A percentile compares a stretch with the other conserved stretches of the same genome.
phyloP scores from a whole-genome alignment of 2,797 vertebrate species.

The Pteropus rufus region DNA sequence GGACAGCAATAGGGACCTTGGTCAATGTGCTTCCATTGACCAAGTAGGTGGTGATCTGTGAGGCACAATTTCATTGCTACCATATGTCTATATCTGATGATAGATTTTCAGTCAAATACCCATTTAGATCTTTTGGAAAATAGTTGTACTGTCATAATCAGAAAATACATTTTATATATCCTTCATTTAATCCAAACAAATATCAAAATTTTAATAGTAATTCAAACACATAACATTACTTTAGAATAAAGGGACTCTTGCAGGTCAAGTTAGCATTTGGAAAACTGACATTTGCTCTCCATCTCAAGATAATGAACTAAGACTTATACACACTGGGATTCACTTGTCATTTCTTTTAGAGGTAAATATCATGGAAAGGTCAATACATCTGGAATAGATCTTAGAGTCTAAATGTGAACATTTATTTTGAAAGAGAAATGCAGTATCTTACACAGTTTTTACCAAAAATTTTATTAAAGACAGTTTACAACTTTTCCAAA shows the following conservation, averaged over 20 bases:
- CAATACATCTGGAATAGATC: constrained; percentile 56
- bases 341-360: constrained; percentile 64
- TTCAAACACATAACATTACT: background rate
- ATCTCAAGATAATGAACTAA: constrained; percentile 54
- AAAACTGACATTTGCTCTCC: constrained; percentile 65
- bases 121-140: background rate
- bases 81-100: background rate
- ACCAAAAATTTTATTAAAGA: constrained; percentile 34
- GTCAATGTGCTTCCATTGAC: no score
- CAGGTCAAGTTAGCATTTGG: constrained; percentile 5
- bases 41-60: background rate
- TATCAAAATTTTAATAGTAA: background rate
- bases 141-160: background rate
- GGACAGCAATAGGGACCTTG: no score
- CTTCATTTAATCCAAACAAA: constrained; percentile 1
- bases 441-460: background rate
- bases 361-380: constrained; percentile 77
- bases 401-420: constrained; percentile 53
- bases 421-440: constrained; percentile 47
- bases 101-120: background rate
- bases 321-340: constrained; percentile 37
- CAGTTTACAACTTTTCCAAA: background rate
- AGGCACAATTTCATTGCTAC: background rate
- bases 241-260: background rate
- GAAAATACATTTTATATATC: background rate